Evolutionary conservation across 2,888 invertebrate genomes (phyloP).

Genomic region (Callimorpha dominula): DNA sequence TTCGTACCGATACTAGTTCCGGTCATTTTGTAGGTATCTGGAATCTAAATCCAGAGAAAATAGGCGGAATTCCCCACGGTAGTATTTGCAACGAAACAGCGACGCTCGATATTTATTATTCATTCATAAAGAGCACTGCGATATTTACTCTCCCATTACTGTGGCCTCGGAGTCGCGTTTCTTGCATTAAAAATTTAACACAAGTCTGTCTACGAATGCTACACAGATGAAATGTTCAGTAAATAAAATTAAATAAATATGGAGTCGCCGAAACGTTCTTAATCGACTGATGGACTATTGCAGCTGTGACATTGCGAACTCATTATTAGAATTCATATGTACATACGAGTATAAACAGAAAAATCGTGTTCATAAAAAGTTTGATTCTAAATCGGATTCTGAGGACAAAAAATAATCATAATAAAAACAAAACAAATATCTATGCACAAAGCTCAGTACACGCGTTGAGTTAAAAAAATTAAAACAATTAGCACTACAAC

Average conservation of each 20-base stretch:
- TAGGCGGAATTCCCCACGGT: constrained; percentile 59
- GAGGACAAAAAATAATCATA: constrained; percentile 58
- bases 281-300: constrained; percentile 35
- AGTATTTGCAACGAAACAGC: constrained; percentile 67
- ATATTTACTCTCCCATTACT: constrained; percentile 83
- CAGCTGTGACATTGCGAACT: constrained; percentile 3
- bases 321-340: neutral
- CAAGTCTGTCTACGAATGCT: constrained; percentile 62
- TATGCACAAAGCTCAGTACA: constrained; percentile 54
- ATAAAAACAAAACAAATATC: constrained; percentile 59
- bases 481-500: constrained; percentile 70
- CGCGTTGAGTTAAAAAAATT: constrained; percentile 60
- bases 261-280: constrained; percentile 20
- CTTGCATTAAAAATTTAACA: constrained; percentile 79
- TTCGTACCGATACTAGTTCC: constrained; percentile 22
- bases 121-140: constrained; percentile 79
- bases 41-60: constrained; percentile 49
- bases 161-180: constrained; percentile 74
- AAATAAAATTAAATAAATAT: constrained; percentile 61
- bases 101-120: constrained; percentile 76
- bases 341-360: neutral
- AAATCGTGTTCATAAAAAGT: constrained; percentile 23
- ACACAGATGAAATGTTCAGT: constrained; percentile 60
- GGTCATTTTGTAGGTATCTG: constrained; percentile 46
- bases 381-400: constrained; percentile 56